Conservation (phyloP, 2,797 vertebrate genomes). For the Syngnathus rostellatus region DNA sequence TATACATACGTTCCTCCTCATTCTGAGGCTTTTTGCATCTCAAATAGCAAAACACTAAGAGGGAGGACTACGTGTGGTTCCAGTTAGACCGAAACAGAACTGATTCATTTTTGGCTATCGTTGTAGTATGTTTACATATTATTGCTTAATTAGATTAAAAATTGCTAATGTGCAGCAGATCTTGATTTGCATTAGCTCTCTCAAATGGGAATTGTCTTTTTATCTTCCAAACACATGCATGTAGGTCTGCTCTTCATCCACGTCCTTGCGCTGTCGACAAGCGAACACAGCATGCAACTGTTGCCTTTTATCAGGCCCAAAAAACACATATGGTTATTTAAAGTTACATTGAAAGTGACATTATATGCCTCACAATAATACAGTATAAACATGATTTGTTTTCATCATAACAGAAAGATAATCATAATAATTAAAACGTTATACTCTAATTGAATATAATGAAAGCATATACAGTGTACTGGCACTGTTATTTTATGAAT, state of each 20-base stretch:
- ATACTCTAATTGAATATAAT: not conserved
- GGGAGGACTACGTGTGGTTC: not conserved
- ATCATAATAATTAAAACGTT: not conserved
- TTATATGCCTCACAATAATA: not conserved
- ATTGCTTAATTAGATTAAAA: constrained; percentile 2
- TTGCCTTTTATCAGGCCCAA: not conserved
- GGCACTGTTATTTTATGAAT: no score
- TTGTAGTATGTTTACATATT: constrained; percentile 1
- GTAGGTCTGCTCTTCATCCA: not conserved
- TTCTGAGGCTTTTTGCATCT: not conserved
- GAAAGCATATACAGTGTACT: no score
- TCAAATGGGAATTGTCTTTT: not conserved
- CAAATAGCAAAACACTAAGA: not conserved
- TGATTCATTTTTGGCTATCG: not conserved
- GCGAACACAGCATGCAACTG: not conserved
- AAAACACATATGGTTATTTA: not conserved
- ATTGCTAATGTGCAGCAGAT: constrained; percentile 6
- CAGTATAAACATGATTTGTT: not conserved
- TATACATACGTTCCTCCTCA: not conserved
- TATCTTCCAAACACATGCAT: not conserved
- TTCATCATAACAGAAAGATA: not conserved
- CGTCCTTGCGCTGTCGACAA: not conserved
- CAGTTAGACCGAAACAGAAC: not conserved
- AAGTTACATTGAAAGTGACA: not conserved
- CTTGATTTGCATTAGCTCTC: not conserved